Evolutionary conservation across 53 echinoderm and acorn worm species (phyloP), one percentile per base, ranked within the genome.

Genomic region (Holothuria leucospilota): DNA sequence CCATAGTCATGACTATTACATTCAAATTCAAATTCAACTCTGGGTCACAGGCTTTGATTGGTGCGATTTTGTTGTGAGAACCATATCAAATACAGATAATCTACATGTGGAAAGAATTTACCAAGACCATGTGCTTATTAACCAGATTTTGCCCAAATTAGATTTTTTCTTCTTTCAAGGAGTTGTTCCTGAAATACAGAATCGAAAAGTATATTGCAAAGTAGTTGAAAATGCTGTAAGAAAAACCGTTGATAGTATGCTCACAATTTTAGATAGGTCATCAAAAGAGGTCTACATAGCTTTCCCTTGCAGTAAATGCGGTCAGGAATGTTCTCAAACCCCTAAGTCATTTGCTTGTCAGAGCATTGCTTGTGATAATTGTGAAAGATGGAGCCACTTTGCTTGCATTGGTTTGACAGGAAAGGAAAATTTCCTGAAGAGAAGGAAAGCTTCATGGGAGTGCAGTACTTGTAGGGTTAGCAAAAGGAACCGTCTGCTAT

Each of bases 21-120:
- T 87, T 0, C 92, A 94, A 65, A 87, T 94, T 24, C 90, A 92
- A 77, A n/a, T 86, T 39, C 90, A 94, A 59, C 61, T 92, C 84
- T 89, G 80, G 84, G 40, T 72, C 24, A 89, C 71, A 20, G 87
- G 92, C 11, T 86, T 51, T 38, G 65, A 62, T 11, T 94, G 91
- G 91, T 82, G 78, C 69, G 89, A 91, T 56, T 91, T 94, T 86
- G 89, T 78, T 21, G 87, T 94, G 0, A 79, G 86, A 41, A 89
- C 94, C 64, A 63, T 82, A 20, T 69, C 78, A 2, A 62, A 78
- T 67, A 24, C 12, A 29, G 82, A 92, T 58, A 94, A 92, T 79
- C 39, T 92, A 24, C 80, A 87, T 82, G 87, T 92, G 14, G 94
- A 94, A 49, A 71, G 90, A 24, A 89, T 87, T 46, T 14, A 30